Conservation (phyloP, 1,140 invertebrate genomes). For the Theocolax elegans region DNA sequence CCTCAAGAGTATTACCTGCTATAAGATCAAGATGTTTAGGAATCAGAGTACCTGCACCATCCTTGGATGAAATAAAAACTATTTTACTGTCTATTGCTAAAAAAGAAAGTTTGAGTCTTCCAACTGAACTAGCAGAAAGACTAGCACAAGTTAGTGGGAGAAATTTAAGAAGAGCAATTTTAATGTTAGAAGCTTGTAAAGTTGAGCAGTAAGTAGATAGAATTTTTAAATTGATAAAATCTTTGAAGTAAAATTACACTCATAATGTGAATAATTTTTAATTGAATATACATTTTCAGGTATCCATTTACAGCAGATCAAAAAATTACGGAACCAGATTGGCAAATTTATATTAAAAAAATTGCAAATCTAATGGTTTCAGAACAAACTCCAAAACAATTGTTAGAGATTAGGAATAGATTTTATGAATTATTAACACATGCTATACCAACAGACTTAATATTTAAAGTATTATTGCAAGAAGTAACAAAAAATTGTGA, state of each 20-base stretch:
- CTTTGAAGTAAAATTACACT: neutral
- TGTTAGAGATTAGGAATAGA: constrained; percentile 86
- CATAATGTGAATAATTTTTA: neutral
- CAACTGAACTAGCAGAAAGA: constrained; percentile 79
- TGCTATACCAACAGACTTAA: constrained; percentile 92
- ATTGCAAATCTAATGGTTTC: constrained; percentile 89
- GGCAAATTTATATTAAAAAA: constrained; percentile 89
- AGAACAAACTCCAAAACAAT: constrained; percentile 87
- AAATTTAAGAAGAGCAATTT: constrained; percentile 92
- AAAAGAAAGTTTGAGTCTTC: constrained; percentile 86
- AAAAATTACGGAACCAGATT: constrained; percentile 89
- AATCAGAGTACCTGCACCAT: constrained; percentile 90
- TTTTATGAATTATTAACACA: constrained; percentile 95
- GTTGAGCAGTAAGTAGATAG: constrained; percentile 85
- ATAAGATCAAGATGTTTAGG: constrained; percentile 94
- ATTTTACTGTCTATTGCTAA: constrained; percentile 80
- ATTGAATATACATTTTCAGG: constrained; percentile 53
- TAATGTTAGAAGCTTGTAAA: constrained; percentile 95
- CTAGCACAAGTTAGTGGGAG: constrained; percentile 86
- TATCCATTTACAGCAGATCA: constrained; percentile 89
- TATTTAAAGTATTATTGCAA: constrained; percentile 89
- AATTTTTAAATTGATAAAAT: constrained; percentile 2
- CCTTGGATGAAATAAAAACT: constrained; percentile 78
- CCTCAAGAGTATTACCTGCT: constrained; percentile 93
- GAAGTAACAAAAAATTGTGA: constrained; percentile 92